Evolutionary conservation across 2,888 invertebrate species (phyloP).

Genomic region (Drosophila kambysellisi): DNA sequence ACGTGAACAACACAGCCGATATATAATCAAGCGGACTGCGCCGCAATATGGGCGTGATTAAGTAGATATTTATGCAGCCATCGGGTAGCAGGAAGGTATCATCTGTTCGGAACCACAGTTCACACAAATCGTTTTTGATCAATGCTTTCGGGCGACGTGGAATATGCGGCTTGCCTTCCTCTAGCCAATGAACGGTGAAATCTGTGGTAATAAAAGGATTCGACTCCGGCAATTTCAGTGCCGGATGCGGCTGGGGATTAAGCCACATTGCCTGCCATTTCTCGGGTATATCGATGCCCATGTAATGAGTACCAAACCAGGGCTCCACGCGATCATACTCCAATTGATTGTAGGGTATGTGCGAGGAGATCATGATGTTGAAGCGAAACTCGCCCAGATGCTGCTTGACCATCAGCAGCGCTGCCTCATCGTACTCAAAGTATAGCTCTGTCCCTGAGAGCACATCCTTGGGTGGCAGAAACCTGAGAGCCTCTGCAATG

Average conservation of each 20-base stretch:
- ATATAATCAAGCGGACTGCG: slow-evolving; percentile 89
- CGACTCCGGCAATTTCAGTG: slow-evolving; percentile 89
- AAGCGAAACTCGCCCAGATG: slow-evolving; percentile 80
- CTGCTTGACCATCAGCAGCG: slow-evolving; percentile 68
- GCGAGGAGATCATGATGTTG: slow-evolving; percentile 84
- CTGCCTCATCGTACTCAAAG: slow-evolving; percentile 91
- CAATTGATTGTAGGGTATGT: slow-evolving; percentile 75
- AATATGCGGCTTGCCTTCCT: slow-evolving; percentile 73
- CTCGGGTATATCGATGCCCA: slow-evolving; percentile 87
- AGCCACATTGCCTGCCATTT: slow-evolving; percentile 89
- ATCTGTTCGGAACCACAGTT: slow-evolving; percentile 94
- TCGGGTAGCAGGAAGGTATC: slow-evolving; percentile 93
- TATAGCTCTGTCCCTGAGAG: slow-evolving; percentile 91
- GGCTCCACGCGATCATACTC: slow-evolving; percentile 89
- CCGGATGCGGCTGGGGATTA: slow-evolving; percentile 86
- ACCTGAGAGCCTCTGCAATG: slow-evolving; percentile 91
- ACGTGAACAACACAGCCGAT: slow-evolving; percentile 87
- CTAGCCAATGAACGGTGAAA: slow-evolving; percentile 86
- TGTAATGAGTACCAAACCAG: slow-evolving; percentile 94
- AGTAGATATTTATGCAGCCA: slow-evolving; percentile 90
- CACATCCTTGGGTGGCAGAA: slow-evolving; percentile 91
- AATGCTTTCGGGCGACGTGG: slow-evolving; percentile 87
- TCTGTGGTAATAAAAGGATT: slow-evolving; percentile 91
- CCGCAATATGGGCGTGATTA: slow-evolving; percentile 89
- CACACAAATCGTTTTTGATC: slow-evolving; percentile 86